Evolutionary conservation across 2,113 vertebrate genomes (phyloP).

Genomic region (Seriola quinqueradiata): DNA sequence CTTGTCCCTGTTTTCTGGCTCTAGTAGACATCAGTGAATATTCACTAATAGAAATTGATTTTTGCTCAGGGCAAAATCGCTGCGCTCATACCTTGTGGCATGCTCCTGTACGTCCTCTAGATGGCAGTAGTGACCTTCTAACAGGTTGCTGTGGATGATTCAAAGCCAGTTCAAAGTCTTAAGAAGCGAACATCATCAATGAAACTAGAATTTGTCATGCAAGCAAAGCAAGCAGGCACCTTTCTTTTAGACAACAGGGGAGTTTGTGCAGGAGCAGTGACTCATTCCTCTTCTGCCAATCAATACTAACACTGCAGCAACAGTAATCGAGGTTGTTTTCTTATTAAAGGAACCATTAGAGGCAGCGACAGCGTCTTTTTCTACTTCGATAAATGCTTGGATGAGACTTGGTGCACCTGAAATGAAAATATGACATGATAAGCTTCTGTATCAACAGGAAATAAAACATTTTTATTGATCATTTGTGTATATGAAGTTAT

Average conservation of each 20-base stretch:
- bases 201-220: conserved; percentile 14
- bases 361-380: neutral
- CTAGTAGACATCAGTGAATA: conserved; percentile 22
- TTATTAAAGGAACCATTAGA: neutral
- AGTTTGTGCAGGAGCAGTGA: conserved; percentile 16
- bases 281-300: conserved; percentile 13
- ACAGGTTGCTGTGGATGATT: neutral
- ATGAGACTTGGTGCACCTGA: neutral
- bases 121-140: conserved; percentile 61
- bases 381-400: neutral
- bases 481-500: conserved; percentile 98
- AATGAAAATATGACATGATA: conserved; percentile 64
- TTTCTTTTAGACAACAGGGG: conserved; percentile 9
- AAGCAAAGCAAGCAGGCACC: neutral
- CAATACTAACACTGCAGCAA: conserved; percentile 12
- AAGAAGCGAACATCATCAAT: conserved; percentile 11
- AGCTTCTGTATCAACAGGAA: conserved; percentile 95
- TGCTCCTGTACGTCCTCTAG: conserved; percentile 45
- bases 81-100: neutral
- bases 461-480: conserved; percentile 99
- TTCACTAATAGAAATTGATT: conserved; percentile 54
- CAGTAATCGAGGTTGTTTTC: neutral
- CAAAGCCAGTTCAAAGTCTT: neutral
- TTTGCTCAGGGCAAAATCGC: neutral
- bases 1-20: conserved; percentile 10